Conservation (phyloP, 2,888 invertebrate species). For the Nezara viridula region DNA sequence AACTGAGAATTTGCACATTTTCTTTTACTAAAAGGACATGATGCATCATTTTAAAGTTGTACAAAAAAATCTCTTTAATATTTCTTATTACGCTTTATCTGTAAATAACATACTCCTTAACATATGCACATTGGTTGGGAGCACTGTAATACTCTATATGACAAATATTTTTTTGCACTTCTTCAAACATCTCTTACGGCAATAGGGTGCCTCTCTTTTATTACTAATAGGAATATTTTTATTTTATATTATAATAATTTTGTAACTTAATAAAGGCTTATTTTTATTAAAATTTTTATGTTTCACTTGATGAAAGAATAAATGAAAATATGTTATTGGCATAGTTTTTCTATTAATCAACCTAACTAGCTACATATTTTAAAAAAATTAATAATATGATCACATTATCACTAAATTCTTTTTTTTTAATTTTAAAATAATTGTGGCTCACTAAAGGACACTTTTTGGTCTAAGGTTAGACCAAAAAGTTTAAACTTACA, state of each 20-base stretch:
- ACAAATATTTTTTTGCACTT: constrained; percentile 55
- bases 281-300: too few relatives aligned
- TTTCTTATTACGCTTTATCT: constrained; percentile 59
- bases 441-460: too few relatives aligned
- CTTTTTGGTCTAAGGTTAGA: too few relatives aligned
- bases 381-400: too few relatives aligned
- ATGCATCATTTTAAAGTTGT: constrained; percentile 28
- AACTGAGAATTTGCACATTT: constrained; percentile 30
- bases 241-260: neutral
- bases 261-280: neutral
- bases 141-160: constrained; percentile 55
- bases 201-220: constrained; percentile 59
- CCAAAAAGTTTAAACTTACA: too few relatives aligned
- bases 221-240: constrained; percentile 9
- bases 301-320: neutral
- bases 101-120: constrained; percentile 59
- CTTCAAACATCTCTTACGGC: constrained; percentile 50
- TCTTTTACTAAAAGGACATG: constrained; percentile 19
- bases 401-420: too few relatives aligned
- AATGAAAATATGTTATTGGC: neutral
- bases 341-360: too few relatives aligned
- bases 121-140: constrained; percentile 62
- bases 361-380: too few relatives aligned
- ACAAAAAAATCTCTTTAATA: constrained; percentile 45
- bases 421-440: too few relatives aligned